These are phyloP conservation scores for Trinectes maculatus DNA, from an alignment of 2,113 vertebrate species.

Conservation along the genomic window DNA sequence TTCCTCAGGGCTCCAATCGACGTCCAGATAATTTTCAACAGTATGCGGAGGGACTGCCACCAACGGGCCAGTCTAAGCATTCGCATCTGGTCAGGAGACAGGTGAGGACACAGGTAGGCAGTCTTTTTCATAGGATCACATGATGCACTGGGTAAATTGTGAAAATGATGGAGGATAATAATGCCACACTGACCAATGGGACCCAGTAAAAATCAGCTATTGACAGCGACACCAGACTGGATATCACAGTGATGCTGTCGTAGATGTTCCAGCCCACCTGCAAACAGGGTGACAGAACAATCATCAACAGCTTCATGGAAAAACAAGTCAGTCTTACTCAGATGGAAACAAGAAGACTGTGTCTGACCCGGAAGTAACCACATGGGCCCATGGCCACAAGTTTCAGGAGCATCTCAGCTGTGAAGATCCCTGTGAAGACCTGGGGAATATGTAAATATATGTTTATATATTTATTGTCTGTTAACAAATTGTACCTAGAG, in stretches of 20 bases:
- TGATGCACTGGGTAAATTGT: background rate
- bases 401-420: conserved; percentile 89
- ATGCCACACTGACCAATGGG: conserved; percentile 81
- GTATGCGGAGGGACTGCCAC: conserved; percentile 90
- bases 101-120: background rate
- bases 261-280: conserved; percentile 93
- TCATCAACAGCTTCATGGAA: background rate
- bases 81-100: conserved; percentile 79
- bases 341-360: background rate
- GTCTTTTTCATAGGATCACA: too few species aligned
- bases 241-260: conserved; percentile 87
- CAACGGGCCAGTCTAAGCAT: conserved; percentile 93
- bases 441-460: too few species aligned
- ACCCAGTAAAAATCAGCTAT: conserved; percentile 85
- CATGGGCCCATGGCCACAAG: conserved; percentile 89
- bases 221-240: conserved; percentile 87
- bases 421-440: conserved; percentile 91
- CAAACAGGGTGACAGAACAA: background rate
- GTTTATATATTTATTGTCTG: too few species aligned
- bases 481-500: too few species aligned
- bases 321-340: background rate
- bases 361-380: conserved; percentile 83
- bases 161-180: background rate
- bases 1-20: conserved; percentile 87
- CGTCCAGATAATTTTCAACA: conserved; percentile 90